phyloP scores from a whole-genome alignment of 2,113 vertebrate genomes.

The Prunella himalayana region DNA sequence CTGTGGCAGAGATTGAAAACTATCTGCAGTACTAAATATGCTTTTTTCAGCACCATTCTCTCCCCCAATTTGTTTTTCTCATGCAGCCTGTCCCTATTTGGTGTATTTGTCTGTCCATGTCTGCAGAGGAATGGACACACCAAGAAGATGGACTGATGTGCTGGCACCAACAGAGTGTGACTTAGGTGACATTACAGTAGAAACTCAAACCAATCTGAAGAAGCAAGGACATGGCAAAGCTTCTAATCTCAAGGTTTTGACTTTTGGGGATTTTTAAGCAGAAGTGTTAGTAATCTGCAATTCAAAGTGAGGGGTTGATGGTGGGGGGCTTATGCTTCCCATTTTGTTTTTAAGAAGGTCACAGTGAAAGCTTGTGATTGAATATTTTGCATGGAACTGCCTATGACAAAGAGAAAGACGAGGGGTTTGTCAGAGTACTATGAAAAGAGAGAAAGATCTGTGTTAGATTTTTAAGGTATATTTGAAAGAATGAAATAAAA shows the following conservation, averaged over 20 bases:
- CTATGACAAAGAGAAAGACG: constrained; percentile 51
- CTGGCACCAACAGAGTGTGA: not conserved
- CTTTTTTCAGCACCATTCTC: not conserved
- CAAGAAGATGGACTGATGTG: not conserved
- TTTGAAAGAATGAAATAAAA: constrained; percentile 61
- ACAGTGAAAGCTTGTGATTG: constrained; percentile 38
- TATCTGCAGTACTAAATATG: not conserved
- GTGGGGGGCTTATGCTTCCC: not conserved
- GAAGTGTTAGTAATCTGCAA: constrained; percentile 11
- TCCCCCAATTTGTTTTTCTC: not conserved
- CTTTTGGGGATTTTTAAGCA: not conserved
- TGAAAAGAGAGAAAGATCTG: constrained; percentile 48
- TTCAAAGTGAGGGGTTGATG: constrained; percentile 9
- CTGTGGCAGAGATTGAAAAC: not conserved
- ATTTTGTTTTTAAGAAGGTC: constrained; percentile 59
- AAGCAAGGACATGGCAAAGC: not conserved
- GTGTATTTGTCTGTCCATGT: not conserved
- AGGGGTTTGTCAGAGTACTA: constrained; percentile 20
- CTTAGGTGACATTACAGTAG: not conserved
- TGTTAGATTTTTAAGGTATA: constrained; percentile 72
- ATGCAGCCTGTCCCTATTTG: not conserved
- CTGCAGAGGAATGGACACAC: not conserved
- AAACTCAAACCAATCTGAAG: not conserved
- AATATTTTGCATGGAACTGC: constrained; percentile 51
- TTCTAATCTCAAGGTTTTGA: not conserved